Evolutionary conservation across 2,797 vertebrate genomes (phyloP), one percentile per base, ranked within the genome.

Genomic region (Fratercula arctica): DNA sequence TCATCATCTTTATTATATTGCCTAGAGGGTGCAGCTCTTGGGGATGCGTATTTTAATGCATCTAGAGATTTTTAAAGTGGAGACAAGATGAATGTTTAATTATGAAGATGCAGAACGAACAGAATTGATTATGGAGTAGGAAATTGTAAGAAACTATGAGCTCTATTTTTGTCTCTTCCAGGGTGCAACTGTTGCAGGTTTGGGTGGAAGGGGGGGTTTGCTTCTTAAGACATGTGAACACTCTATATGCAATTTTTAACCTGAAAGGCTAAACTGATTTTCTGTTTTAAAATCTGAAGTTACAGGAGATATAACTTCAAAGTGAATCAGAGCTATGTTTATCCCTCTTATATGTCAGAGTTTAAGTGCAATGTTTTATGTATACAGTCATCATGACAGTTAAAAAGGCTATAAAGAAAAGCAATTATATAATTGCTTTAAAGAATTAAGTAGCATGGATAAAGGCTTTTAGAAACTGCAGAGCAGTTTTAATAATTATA

Each of bases 361-460:
- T 98, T 98, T 97, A 98, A 98, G 96, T 97, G 90, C 95, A 95
- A 76, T 97, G 97, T 98, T 98, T 98, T 98, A 96, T 97, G 91
- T 98, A 98, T 98, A 97, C 96, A 97, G 92, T 98, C 97, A 97
- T 98, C 96, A 93, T 96, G 96, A 97, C 97, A 98, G 97, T 98
- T 98, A 97, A 98, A 98, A 98, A 98, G 97, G 91, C 97, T 95
- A 56, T 97, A 97, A 97, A 98, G 96, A 96, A 98, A 98, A 98
- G 96, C 97, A 98, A 96, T 98, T 98, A 98, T 96, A 95, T 97
- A 97, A 97, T 98, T 98, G 97, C 97, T 97, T 97, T 96, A 96
- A 97, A 97, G 96, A 98, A 97, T 95, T 94, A 97, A 97, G 97
- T 97, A 95, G 73, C 87, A 89, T 11, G 10, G 96, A 97, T 94